Conservation (phyloP, 2,113 vertebrate species). For the Tetraodon nigroviridis region DNA sequence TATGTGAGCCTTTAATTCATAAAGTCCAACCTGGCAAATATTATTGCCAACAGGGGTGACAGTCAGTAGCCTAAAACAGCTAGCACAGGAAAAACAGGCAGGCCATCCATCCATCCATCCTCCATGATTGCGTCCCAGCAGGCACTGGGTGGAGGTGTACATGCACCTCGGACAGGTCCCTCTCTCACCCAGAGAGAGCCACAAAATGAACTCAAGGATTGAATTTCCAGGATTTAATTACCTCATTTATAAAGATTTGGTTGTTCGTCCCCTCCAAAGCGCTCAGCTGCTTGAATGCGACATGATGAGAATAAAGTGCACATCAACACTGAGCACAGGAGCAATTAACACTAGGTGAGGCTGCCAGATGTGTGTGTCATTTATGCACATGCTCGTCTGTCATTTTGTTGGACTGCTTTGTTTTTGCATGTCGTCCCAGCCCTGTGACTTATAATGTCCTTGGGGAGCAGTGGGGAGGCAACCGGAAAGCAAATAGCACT, state of each 20-base stretch:
- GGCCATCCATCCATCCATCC: too few relatives aligned
- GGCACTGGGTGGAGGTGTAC: too few relatives aligned
- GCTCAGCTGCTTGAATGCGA: conserved; percentile 3
- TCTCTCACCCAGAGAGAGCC: too few relatives aligned
- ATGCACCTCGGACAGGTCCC: too few relatives aligned
- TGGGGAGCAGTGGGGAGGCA: conserved; percentile 26
- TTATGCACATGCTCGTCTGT: conserved; percentile 37
- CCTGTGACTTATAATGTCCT: conserved; percentile 43
- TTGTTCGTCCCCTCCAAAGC: conserved; percentile 1
- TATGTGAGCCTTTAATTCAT: too few relatives aligned
- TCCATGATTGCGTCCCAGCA: too few relatives aligned
- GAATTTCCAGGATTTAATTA: conserved; percentile 15
- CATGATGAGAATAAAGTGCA: conserved; percentile 5
- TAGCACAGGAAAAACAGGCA: too few relatives aligned
- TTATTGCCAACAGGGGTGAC: too few relatives aligned
- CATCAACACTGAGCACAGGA: conserved; percentile 11
- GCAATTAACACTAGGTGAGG: conserved; percentile 33
- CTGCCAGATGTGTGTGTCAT: conserved; percentile 28
- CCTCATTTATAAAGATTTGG: conserved; percentile 6
- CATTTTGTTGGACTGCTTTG: conserved; percentile 26
- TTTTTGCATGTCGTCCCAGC: conserved; percentile 38
- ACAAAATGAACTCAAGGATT: too few relatives aligned
- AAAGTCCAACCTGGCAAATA: conserved; percentile 1
- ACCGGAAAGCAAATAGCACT: conserved; percentile 9
- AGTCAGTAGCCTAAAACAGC: too few relatives aligned